Conservation (phyloP, 2,888 invertebrate genomes). For the Xestia rhomboidea region DNA sequence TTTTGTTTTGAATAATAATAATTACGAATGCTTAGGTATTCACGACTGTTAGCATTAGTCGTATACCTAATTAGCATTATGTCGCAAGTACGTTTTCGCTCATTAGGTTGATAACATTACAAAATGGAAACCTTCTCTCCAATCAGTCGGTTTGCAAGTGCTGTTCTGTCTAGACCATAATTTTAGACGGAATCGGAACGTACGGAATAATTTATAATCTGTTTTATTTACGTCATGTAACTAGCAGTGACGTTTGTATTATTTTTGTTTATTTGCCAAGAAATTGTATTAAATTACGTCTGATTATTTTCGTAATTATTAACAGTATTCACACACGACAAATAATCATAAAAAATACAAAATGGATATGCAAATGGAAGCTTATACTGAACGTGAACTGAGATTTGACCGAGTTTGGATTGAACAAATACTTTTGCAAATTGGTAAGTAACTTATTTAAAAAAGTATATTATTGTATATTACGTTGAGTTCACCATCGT, state of each 20-base stretch:
- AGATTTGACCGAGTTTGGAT: conserved; percentile 75
- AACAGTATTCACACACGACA: conserved; percentile 4
- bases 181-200: not conserved
- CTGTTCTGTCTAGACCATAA: not conserved
- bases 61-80: not conserved
- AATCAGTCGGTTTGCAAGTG: conserved; percentile 5
- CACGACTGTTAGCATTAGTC: not conserved
- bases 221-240: conserved; percentile 34
- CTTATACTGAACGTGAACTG: conserved; percentile 68
- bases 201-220: not conserved
- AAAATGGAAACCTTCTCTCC: not conserved
- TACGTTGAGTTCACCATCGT: not conserved
- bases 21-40: not conserved
- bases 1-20: not conserved
- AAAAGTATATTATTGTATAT: not conserved
- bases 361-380: conserved; percentile 70
- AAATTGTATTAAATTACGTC: conserved; percentile 45
- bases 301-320: conserved; percentile 50
- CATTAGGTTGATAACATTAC: not conserved
- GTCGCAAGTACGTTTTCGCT: not conserved
- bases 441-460: conserved; percentile 74
- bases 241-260: conserved; percentile 42
- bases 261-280: conserved; percentile 68
- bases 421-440: conserved; percentile 79
- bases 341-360: conserved; percentile 16